phyloP scores from a whole-genome alignment of 2,797 vertebrate genomes.

The Diplodus puntazzo region DNA sequence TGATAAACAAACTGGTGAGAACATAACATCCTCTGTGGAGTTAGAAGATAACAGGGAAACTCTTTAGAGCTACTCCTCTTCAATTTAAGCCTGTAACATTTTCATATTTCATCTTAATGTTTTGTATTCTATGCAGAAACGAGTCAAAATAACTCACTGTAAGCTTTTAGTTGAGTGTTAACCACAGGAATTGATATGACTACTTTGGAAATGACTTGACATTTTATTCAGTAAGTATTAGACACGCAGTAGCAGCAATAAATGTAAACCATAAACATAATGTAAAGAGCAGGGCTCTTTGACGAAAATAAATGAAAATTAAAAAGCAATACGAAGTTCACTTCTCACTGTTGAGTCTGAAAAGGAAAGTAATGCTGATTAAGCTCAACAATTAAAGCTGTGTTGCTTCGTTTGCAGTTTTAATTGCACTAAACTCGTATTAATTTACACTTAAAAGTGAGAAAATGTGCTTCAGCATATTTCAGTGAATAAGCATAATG shows the following conservation, averaged over 20 bases:
- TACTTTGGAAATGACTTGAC: background rate
- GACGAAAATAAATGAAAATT: slow-evolving; percentile 4
- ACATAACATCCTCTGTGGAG: background rate
- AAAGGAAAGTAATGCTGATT: background rate
- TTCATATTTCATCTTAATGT: too few relatives aligned
- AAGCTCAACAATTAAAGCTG: slow-evolving; percentile 7
- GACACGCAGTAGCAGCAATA: background rate
- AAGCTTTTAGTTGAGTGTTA: background rate
- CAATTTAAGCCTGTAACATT: background rate
- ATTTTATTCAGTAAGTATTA: background rate
- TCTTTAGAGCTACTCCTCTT: background rate
- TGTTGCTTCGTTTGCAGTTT: background rate
- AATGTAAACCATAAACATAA: background rate
- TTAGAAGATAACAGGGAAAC: background rate
- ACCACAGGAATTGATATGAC: background rate
- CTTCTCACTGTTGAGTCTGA: background rate
- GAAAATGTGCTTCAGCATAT: background rate
- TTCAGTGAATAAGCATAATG: slow-evolving; percentile 1
- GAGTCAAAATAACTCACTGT: background rate
- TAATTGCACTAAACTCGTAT: background rate
- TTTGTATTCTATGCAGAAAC: background rate
- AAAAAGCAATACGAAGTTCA: background rate
- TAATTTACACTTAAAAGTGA: slow-evolving; percentile 4
- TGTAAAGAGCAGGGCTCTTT: background rate
- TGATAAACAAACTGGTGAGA: slow-evolving; percentile 13